phyloP scores from a whole-genome alignment of 2,797 vertebrate species.

The Neostethus bicornis region DNA sequence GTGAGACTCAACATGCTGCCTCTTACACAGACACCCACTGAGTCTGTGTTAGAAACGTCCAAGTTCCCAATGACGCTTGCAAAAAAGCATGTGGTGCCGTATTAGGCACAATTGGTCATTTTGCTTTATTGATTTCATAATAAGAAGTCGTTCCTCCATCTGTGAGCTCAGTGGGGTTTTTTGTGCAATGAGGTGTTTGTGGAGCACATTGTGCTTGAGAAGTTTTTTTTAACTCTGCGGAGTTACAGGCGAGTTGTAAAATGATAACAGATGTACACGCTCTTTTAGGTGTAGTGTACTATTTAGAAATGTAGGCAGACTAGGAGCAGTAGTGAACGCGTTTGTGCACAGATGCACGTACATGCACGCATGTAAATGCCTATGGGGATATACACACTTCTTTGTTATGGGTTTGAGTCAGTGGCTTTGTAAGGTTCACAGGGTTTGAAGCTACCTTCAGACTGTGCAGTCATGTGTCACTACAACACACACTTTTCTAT shows the following conservation, averaged over 20 bases:
- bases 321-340: slow-evolving; percentile 40
- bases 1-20: slow-evolving; percentile 1
- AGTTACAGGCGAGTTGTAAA: slow-evolving; percentile 71
- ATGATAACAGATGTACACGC: slow-evolving; percentile 65
- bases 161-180: slow-evolving; percentile 54
- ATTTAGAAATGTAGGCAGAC: slow-evolving; percentile 51
- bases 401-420: slow-evolving; percentile 10
- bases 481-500: not conserved
- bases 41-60: not conserved
- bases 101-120: slow-evolving; percentile 31
- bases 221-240: slow-evolving; percentile 45
- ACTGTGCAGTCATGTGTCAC: slow-evolving; percentile 4
- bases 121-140: slow-evolving; percentile 35
- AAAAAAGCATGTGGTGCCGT: slow-evolving; percentile 1
- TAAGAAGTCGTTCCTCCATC: slow-evolving; percentile 38
- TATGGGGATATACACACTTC: slow-evolving; percentile 3
- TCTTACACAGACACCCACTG: not conserved
- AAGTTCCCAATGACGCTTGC: slow-evolving; percentile 1
- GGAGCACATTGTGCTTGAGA: slow-evolving; percentile 58
- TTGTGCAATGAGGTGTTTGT: slow-evolving; percentile 64
- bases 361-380: not conserved
- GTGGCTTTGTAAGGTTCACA: slow-evolving; percentile 13
- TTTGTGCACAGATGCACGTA: slow-evolving; percentile 8
- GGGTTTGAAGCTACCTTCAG: slow-evolving; percentile 9
- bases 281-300: slow-evolving; percentile 48